These are phyloP conservation scores for Anastrepha ludens DNA, from an alignment of 1,140 invertebrate species.

Conservation along the genomic window DNA sequence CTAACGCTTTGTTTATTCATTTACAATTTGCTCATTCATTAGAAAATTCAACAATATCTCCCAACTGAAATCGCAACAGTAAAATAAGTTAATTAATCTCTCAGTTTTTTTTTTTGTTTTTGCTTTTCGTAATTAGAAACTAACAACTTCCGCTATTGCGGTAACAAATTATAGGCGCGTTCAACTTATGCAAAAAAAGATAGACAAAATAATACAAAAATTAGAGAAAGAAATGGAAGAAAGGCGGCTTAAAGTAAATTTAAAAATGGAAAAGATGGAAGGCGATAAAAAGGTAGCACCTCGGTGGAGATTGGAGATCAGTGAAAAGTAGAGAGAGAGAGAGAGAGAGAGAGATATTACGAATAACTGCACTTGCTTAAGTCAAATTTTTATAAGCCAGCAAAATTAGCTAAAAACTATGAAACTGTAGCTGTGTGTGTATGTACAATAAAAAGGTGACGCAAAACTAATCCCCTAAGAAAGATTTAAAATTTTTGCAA, in stretches of 20 bases:
- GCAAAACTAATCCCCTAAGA: too few relatives aligned
- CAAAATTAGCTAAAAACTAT: too few relatives aligned
- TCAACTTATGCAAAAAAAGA: constrained; percentile 46
- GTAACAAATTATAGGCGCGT: constrained; percentile 32
- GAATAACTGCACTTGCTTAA: too few relatives aligned
- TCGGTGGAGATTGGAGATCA: neutral
- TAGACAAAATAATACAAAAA: neutral
- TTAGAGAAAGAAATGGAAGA: neutral
- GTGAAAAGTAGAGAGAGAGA: neutral
- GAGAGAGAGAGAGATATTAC: too few relatives aligned
- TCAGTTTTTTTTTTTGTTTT: neutral
- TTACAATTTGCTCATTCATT: constrained; percentile 45
- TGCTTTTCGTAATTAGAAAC: neutral
- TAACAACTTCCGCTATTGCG: constrained; percentile 46
- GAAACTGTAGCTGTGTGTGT: too few relatives aligned
- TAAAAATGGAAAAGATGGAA: neutral
- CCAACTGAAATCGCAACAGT: constrained; percentile 41
- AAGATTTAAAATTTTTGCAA: too few relatives aligned
- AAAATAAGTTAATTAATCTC: constrained; percentile 49
- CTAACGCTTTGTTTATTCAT: constrained; percentile 42
- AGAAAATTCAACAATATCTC: constrained; percentile 44
- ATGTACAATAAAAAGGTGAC: too few relatives aligned
- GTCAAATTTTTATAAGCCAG: too few relatives aligned
- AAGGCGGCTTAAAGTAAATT: neutral
- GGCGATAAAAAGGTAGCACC: neutral